Base-by-base conservation (phyloP, 2,888 invertebrate genomes). In the Cheilosia urbana region DNA sequence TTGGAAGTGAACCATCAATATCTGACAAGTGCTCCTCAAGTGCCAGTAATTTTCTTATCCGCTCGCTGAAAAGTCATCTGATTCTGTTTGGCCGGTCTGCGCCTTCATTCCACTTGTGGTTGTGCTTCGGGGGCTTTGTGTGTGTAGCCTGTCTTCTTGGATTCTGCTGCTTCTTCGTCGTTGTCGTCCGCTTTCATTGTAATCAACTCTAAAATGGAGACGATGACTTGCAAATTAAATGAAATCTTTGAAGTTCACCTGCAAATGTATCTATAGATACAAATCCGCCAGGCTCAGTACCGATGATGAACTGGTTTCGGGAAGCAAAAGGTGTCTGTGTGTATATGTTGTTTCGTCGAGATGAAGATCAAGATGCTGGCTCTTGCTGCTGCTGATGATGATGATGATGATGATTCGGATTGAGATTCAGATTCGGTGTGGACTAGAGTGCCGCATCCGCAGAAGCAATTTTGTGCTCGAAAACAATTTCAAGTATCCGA, bases 31-130 rank as follows among this genome's bases (percentile, higher is more conserved):
- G 81, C 81, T 85, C 51, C 63, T 85, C 85, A 85, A 85, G 85
- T 85, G 81, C 85, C 81, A 85, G 81, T 85, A 85, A 85, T 85
- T 85, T 85, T 85, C 85, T 81, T 85, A 85, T 85, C 81, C 85
- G 76, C 66, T 81, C 51, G 76, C 75, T 76, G 76, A 85, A 81
- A 81, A 81, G 76, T 80, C 76, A 85, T 81, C 81, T 85, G 69
- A 49, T 71, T 66, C 73, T 55, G 15, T 47, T 73, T 42, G 40
- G 5, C 34, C 24, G 13, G 3, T 60, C 17, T 60, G 30, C 37
- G 1, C 15, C 6, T n/a, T 9, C 37, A 47, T 65, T 34, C 72
- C 63, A 80, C 78, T 62, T 62, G 19, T 58, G 34, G 53, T 60
- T 58, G 37, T 63, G 75, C 68, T 75, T 75, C 65, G 51, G 65